Base-by-base conservation (phyloP, 2,797 vertebrate genomes). In the Tadarida brasiliensis region DNA sequence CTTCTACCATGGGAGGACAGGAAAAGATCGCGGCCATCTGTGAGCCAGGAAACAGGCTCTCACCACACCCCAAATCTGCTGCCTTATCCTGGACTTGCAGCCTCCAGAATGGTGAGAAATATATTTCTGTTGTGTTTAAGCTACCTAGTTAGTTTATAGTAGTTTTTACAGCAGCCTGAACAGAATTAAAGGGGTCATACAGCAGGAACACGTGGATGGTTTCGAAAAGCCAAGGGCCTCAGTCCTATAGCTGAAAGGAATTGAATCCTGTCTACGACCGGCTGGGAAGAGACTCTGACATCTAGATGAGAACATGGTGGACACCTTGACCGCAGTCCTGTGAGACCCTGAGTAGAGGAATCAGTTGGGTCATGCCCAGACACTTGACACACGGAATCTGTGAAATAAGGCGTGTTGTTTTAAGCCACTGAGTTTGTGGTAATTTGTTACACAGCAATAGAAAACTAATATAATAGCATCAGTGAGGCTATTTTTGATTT, bases 201-300 rank as follows among this genome's bases (percentile, higher is more conserved):
- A 82, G 74, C 56, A 91, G 71, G 47, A 82, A 96, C 92, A 92
- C 54, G 74, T 33, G 47, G n/a, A 70, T 91, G 80, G 44, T 70
- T 63, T 94, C 76, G 86, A 59, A 96, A 77, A 93, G n/a, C 44
- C 44, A 70, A 94, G 73, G 30, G 28, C 4, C 4, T 84, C 67
- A 61, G 63, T 85, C 30, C 59, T 90, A 30, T 49, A 49, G 63
- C 47, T 80, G 8, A 61, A 74, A 89, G 39, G 73, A 91, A 63
- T 85, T 51, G 39, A 87, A 77, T 95, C 87, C 44, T 90, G 20
- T 56, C 78, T 63, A 44, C 0, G 59, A 35, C 28, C 63, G 59
- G 30, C 24, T 56, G 54, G 47, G 30, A 65, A 91, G 67, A 94
- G 76, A 17, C 61, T 35, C n/a, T 26, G n/a, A 86, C 28, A 56